Evolutionary conservation across 2,113 vertebrate genomes (phyloP).

Genomic region (Gymnorhina tibicen): DNA sequence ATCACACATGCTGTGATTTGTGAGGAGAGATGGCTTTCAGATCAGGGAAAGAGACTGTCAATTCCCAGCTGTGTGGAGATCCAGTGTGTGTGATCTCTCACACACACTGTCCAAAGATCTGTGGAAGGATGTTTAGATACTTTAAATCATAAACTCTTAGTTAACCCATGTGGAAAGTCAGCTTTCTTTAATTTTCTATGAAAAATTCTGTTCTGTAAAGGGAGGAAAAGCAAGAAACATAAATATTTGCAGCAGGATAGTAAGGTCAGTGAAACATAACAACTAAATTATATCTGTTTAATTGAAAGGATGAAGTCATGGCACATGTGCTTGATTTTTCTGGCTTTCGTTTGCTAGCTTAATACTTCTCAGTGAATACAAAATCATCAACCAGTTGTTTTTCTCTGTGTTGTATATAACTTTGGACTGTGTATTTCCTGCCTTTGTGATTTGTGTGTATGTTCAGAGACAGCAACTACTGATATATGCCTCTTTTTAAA

Average conservation of each 20-base stretch:
- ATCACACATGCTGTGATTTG: rapidly evolving
- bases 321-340: neutral
- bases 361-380: neutral
- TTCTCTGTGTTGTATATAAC: neutral
- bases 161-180: neutral
- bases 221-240: neutral
- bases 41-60: neutral
- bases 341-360: neutral
- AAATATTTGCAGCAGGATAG: neutral
- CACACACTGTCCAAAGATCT: neutral
- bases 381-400: neutral
- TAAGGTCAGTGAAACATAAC: neutral
- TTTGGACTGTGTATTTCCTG: neutral
- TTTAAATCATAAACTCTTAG: neutral
- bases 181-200: neutral
- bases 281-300: neutral
- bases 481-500: neutral
- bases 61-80: neutral
- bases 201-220: neutral
- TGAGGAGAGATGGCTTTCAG: neutral
- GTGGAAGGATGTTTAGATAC: neutral
- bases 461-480: neutral
- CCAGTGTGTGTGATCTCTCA: neutral
- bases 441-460: neutral
- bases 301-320: neutral